Conservation (phyloP, 2,888 invertebrate species). For the Nezara viridula region DNA sequence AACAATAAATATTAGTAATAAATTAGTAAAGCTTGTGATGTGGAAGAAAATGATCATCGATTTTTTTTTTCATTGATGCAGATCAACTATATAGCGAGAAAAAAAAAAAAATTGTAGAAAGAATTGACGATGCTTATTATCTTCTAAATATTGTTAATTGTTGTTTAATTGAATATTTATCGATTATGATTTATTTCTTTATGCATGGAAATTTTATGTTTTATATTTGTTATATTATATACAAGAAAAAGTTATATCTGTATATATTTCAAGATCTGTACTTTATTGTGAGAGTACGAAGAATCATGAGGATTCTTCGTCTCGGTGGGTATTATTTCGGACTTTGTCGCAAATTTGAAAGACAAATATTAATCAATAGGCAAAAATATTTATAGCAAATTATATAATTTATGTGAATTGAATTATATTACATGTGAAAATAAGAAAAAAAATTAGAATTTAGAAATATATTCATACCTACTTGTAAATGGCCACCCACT, state of each 20-base stretch:
- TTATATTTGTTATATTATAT: conserved; percentile 45
- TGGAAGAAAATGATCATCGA: not conserved
- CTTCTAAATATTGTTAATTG: conserved; percentile 41
- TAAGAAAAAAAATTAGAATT: not conserved
- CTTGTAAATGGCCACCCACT: not conserved
- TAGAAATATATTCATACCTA: not conserved
- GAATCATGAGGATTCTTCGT: not conserved
- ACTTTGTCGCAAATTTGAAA: conserved; percentile 17
- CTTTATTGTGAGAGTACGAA: conserved; percentile 11
- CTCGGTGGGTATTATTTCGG: not conserved
- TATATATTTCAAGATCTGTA: conserved; percentile 39
- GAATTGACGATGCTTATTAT: conserved; percentile 36
- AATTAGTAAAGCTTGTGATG: not conserved
- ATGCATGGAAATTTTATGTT: conserved; percentile 48
- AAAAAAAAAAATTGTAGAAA: not conserved
- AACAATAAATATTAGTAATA: not conserved
- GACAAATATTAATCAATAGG: conserved; percentile 17
- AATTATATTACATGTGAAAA: not conserved
- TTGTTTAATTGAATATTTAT: conserved; percentile 49
- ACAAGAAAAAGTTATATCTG: conserved; percentile 17
- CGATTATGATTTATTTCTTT: conserved; percentile 22
- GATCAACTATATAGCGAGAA: not conserved
- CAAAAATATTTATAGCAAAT: not conserved
- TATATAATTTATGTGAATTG: conserved; percentile 27
- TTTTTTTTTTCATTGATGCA: not conserved